These are phyloP conservation scores for Gymnocephalus cernua DNA, from an alignment of 2,113 vertebrate species.

Conservation along the genomic window DNA sequence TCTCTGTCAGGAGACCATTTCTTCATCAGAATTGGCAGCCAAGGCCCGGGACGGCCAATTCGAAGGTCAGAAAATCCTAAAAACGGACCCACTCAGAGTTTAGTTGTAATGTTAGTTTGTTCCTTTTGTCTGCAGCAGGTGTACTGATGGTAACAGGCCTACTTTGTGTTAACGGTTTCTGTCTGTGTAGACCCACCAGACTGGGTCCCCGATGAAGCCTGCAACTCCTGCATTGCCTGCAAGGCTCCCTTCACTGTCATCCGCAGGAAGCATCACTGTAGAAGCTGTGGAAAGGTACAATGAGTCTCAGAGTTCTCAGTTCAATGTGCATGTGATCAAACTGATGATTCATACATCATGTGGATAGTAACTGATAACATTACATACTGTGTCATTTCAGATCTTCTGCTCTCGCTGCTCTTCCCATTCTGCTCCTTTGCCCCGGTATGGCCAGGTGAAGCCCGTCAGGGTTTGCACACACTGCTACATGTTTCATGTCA, in stretches of 20 bases:
- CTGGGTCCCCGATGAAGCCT: constrained; percentile 97
- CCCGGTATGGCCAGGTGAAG: constrained; percentile 96
- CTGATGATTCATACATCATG: not conserved
- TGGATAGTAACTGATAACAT: not conserved
- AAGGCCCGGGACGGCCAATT: constrained; percentile 94
- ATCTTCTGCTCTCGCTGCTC: constrained; percentile 99
- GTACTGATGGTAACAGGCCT: constrained; percentile 5
- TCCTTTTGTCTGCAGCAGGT: constrained; percentile 17
- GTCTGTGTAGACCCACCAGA: constrained; percentile 92
- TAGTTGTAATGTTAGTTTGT: constrained; percentile 12
- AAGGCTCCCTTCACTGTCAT: constrained; percentile 98
- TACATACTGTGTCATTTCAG: constrained; percentile 80
- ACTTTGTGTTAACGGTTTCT: constrained; percentile 59
- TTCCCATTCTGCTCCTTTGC: constrained; percentile 95
- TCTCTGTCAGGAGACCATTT: constrained; percentile 94
- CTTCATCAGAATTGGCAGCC: constrained; percentile 93
- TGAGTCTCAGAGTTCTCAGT: not conserved
- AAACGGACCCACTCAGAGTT: constrained; percentile 8
- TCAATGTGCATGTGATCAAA: not conserved
- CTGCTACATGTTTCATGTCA: constrained; percentile 99
- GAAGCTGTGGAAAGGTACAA: constrained; percentile 97
- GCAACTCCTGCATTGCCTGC: constrained; percentile 93
- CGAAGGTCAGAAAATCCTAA: constrained; percentile 87
- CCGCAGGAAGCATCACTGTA: constrained; percentile 97
- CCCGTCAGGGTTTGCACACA: constrained; percentile 98